Percentiles rank a stretch among this genome's conserved stretches.
These are phyloP conservation scores for Bilobella aurantiaca DNA, from an alignment of 1,140 invertebrate genomes.

Conservation along the genomic window DNA sequence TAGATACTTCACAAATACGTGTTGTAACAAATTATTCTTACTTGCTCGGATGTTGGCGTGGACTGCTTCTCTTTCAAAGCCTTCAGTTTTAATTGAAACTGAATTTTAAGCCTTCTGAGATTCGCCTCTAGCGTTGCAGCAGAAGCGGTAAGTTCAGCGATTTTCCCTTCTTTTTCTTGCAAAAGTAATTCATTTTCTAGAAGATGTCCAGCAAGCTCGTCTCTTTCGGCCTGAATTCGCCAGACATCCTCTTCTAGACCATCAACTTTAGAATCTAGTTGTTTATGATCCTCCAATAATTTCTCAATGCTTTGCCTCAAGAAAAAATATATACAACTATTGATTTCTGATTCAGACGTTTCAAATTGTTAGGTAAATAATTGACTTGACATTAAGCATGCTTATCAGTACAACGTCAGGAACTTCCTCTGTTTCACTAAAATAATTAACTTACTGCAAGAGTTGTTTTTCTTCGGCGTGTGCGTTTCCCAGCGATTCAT, in stretches of 20 bases:
- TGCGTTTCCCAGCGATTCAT: too few species aligned
- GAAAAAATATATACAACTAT: neutral
- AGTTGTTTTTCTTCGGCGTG: too few species aligned
- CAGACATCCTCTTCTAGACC: slow-evolving; percentile 11
- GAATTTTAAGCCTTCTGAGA: slow-evolving; percentile 13
- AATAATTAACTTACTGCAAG: slow-evolving; percentile 2
- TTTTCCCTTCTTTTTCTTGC: neutral
- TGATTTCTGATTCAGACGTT: neutral
- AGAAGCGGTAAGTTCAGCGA: slow-evolving; percentile 8
- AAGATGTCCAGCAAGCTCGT: neutral
- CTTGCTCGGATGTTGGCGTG: too few species aligned
- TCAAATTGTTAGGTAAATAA: neutral
- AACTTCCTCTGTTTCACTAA: too few species aligned
- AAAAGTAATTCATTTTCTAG: neutral
- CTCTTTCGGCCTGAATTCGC: neutral
- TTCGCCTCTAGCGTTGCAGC: neutral
- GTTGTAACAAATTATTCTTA: too few species aligned
- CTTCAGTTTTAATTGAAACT: slow-evolving; percentile 20
- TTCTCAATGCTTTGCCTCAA: neutral
- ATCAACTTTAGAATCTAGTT: neutral
- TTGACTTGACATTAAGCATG: neutral
- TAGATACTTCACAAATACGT: too few species aligned
- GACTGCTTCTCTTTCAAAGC: slow-evolving; percentile 14
- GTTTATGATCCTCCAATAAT: neutral
- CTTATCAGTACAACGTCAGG: too few species aligned